Percentiles rank a stretch among this genome's conserved stretches.
These are phyloP conservation scores for Amphipyra tragopoginis DNA, from an alignment of 2,888 invertebrate genomes.

Conservation along the genomic window DNA sequence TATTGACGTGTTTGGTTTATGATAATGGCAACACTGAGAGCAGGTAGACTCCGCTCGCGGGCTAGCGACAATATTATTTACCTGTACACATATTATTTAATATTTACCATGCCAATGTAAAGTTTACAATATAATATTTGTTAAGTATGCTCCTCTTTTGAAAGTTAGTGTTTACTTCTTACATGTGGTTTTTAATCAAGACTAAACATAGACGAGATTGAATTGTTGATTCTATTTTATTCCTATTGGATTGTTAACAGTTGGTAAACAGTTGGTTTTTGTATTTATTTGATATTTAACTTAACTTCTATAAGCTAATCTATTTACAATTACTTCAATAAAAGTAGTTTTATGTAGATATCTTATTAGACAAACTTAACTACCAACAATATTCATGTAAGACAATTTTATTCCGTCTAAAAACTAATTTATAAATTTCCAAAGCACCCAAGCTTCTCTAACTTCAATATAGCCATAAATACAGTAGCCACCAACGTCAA, in stretches of 20 bases:
- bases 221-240: slow-evolving; percentile 64
- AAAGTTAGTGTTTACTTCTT: slow-evolving; percentile 84
- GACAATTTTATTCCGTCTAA: background rate
- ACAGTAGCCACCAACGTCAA: slow-evolving; percentile 27
- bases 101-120: slow-evolving; percentile 87
- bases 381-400: too few relatives aligned
- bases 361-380: background rate
- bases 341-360: too few relatives aligned
- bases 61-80: slow-evolving; percentile 87
- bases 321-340: background rate
- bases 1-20: slow-evolving; percentile 90
- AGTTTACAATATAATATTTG: slow-evolving; percentile 89
- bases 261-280: slow-evolving; percentile 19
- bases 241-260: slow-evolving; percentile 49
- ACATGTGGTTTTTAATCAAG: slow-evolving; percentile 86
- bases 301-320: slow-evolving; percentile 4
- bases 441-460: background rate
- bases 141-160: slow-evolving; percentile 87
- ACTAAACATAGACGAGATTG: slow-evolving; percentile 74
- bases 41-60: slow-evolving; percentile 78
- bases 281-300: slow-evolving; percentile 17
- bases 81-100: slow-evolving; percentile 88
- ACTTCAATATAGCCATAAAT: slow-evolving; percentile 11
- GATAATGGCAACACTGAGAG: slow-evolving; percentile 89
- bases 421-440: background rate